Evolutionary conservation across 2,888 invertebrate species (phyloP).

Genomic region (Aphodius granarius): DNA sequence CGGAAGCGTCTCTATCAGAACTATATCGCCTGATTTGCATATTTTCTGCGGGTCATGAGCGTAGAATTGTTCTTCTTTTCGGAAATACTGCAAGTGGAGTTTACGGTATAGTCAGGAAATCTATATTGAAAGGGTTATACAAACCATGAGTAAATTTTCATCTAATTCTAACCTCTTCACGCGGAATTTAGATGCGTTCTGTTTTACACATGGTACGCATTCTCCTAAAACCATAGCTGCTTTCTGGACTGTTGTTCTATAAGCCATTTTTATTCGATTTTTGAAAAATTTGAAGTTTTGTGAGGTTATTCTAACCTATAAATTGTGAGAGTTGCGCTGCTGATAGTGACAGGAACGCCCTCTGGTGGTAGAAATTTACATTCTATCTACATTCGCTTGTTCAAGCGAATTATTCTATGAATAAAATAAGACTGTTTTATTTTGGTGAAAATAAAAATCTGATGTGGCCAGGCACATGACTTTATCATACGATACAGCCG

Average conservation of each 20-base stretch:
- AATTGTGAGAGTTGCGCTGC: too few relatives aligned
- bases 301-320: too few relatives aligned
- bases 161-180: slow-evolving; percentile 76
- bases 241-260: slow-evolving; percentile 55
- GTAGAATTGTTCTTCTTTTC: slow-evolving; percentile 70
- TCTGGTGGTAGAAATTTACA: too few relatives aligned
- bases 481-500: too few relatives aligned
- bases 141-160: slow-evolving; percentile 76
- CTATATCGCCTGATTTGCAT: slow-evolving; percentile 83
- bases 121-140: slow-evolving; percentile 34
- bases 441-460: too few relatives aligned
- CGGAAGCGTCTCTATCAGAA: slow-evolving; percentile 74
- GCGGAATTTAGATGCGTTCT: slow-evolving; percentile 77
- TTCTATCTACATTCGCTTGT: too few relatives aligned
- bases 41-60: slow-evolving; percentile 77
- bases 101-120: slow-evolving; percentile 35
- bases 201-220: slow-evolving; percentile 77
- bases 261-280: slow-evolving; percentile 34
- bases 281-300: too few relatives aligned
- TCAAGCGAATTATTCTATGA: too few relatives aligned
- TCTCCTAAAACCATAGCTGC: slow-evolving; percentile 68
- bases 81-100: slow-evolving; percentile 68
- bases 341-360: too few relatives aligned
- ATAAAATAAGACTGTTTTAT: too few relatives aligned
- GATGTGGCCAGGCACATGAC: too few relatives aligned